Base-by-base conservation (phyloP, 2,888 invertebrate genomes). In the Drosophila lutescens region DNA sequence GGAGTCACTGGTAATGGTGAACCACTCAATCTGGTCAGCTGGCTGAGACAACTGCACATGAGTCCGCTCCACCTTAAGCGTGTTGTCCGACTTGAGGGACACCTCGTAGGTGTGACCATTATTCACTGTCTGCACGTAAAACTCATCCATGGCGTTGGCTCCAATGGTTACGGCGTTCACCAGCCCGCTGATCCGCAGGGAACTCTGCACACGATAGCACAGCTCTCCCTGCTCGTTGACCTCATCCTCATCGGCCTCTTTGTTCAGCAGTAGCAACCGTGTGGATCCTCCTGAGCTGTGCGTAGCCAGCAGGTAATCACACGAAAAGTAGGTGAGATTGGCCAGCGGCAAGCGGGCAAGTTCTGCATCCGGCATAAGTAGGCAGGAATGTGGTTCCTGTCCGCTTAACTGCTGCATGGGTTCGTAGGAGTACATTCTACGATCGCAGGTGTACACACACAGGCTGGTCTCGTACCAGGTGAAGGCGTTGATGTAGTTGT, bases 401-500 rank as follows among this genome's bases (percentile, higher is more conserved):
- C 34, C 10, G 0, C 32, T 36, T 32, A 60, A 50, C 20, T 51
- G 50, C 4, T 43, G 12, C 9, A 54, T 44, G 10, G 50, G 62
- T 13, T 66, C 56, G 41, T 62, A 86, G 5, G 70, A 54, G 13
- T 72, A 38, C 4, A 91, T 5, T 9, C 60, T 57, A 3, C 81
- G 76, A 7, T 78, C 67, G 49, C 81, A 69, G 15, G 86, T 88
- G 41, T 78, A 88, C 1, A 92, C 88, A 47, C 74, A 84, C 9
- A 89, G 10, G 5, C 51, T 13, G 2, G n/a, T 26, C 7, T 51
- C 59, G 4, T 40, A 47, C 26, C 62, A 57, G 36, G 93, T 91
- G 17, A 96, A 91, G 32, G 93, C 93, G 89, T 95, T 95, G 2
- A 96, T 93, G 69, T 94, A 92, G 30, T 91, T 90, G 0, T 94